A percentile compares a stretch with the other conserved stretches of the same genome.
phyloP scores from a whole-genome alignment of 2,888 invertebrate genomes.

The Thera obeliscata region DNA sequence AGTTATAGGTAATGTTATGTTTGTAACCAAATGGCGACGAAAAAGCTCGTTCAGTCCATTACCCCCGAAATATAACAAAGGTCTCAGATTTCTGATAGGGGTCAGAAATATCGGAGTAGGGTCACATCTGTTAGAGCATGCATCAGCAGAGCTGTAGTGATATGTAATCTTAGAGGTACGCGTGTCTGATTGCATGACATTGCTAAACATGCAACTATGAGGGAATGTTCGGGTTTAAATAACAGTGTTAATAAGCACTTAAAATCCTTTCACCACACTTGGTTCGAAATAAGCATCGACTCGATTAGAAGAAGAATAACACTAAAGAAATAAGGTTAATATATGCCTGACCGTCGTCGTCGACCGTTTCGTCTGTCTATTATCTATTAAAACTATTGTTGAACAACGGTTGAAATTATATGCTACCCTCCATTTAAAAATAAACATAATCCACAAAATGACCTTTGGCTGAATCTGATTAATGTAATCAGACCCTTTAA shows the following conservation, averaged over 20 bases:
- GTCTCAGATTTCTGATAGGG: conserved; percentile 5
- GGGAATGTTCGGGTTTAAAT: background rate
- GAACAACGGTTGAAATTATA: background rate
- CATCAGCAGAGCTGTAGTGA: background rate
- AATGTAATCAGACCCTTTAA: background rate
- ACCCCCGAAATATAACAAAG: background rate
- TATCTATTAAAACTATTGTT: background rate
- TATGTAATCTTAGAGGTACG: background rate
- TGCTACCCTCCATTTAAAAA: background rate
- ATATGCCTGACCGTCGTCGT: no score
- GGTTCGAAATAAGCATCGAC: no score
- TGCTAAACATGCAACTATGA: background rate
- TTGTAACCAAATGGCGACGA: conserved; percentile 10
- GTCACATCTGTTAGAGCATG: background rate
- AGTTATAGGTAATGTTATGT: conserved; percentile 9
- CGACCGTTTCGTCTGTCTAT: no score
- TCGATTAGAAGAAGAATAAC: background rate
- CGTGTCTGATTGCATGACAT: no score
- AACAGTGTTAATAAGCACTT: no score
- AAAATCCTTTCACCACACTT: no score
- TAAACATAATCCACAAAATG: background rate
- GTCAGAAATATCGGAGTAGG: background rate
- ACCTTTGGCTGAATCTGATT: background rate
- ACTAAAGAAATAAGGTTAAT: background rate
- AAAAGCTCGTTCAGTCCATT: conserved; percentile 12